Evolutionary conservation across 30 jellyfish, hydroid and myxozoan genomes (phyloP), one percentile per base, ranked within the genome.

Genomic region (Aurelia coerulea): DNA sequence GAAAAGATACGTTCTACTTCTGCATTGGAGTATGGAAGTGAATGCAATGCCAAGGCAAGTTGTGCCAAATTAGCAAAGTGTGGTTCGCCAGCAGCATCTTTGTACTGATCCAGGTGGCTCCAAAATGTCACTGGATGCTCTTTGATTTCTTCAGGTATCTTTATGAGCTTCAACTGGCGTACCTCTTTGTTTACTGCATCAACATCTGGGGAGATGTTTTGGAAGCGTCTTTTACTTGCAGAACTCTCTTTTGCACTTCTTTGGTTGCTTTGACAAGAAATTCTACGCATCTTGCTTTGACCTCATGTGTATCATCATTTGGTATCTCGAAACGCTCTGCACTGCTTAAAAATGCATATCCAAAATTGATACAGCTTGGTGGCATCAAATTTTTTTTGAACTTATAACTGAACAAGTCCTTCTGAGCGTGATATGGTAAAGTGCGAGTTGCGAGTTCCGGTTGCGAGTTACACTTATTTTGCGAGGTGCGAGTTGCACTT

Each of bases 1-100:
- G 82, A 81, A 60, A 66, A 66, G 68, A 81, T 81, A 2, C 83
- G 84, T 84, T 81, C 91, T 53, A 81, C 91, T 67, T 81, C 91
- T 35, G 83, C 91, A 68, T 81, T 67, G 34, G 91, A 81, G 79
- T 81, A 81, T 58, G 91, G 91, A 10, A 81, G 50, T 33, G 89
- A 62, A 52, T 79, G 59, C 67, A 79, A 51, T 10, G 60, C 64
- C 68, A 79, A 65, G 11, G 80, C 89, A 79, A 79, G 89, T 31
- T 33, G 80, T n/a, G 80, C 89, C 73, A 79, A 37, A 69, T 63
- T 79, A 12, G 33, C 46, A 39, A 79, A 62, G 37, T 42, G 69
- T 63, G 89, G 69, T 67, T 79, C 70, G 53, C 80, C 89, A 79
- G 89, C 80, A 13, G 80, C 89, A 23, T 79, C 67, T 60, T 79